phyloP scores from a whole-genome alignment of 2,797 vertebrate species.

The Lerista edwardsae region DNA sequence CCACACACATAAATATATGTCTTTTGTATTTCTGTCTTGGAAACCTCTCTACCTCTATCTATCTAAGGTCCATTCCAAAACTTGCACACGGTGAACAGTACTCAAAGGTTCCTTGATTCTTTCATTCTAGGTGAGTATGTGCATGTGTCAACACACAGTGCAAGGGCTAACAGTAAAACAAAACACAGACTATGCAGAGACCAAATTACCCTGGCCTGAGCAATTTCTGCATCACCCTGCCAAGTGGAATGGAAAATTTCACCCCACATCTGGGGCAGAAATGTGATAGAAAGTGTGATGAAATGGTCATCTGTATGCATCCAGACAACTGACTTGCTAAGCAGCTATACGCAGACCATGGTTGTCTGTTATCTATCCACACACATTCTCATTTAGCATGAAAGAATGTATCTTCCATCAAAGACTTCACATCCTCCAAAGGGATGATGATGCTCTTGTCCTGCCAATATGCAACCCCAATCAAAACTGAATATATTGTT shows the following conservation, averaged over 20 bases:
- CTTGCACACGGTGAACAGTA: too few species aligned
- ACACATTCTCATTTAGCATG: background rate
- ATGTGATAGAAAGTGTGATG: too few species aligned
- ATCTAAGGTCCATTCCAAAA: too few species aligned
- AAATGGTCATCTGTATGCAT: background rate
- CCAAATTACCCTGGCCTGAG: background rate
- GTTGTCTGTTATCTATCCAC: background rate
- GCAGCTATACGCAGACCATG: background rate
- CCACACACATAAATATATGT: too few species aligned
- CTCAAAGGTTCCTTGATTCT: too few species aligned
- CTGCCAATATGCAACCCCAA: background rate
- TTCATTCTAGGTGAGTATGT: background rate
- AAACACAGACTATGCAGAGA: background rate
- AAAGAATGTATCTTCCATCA: background rate
- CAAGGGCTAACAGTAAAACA: too few species aligned
- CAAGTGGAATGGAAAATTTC: background rate
- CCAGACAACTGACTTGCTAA: background rate
- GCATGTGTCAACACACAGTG: too few species aligned
- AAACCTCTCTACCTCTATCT: too few species aligned
- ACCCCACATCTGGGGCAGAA: background rate
- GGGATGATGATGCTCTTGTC: conserved; percentile 9
- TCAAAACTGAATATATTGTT: conserved; percentile 22
- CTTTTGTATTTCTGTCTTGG: too few species aligned
- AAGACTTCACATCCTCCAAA: conserved; percentile 4
- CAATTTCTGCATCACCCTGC: background rate